Percentiles rank a stretch among this genome's conserved stretches.
phyloP scores from a whole-genome alignment of 2,888 invertebrate genomes.

The Idaea dimidiata region DNA sequence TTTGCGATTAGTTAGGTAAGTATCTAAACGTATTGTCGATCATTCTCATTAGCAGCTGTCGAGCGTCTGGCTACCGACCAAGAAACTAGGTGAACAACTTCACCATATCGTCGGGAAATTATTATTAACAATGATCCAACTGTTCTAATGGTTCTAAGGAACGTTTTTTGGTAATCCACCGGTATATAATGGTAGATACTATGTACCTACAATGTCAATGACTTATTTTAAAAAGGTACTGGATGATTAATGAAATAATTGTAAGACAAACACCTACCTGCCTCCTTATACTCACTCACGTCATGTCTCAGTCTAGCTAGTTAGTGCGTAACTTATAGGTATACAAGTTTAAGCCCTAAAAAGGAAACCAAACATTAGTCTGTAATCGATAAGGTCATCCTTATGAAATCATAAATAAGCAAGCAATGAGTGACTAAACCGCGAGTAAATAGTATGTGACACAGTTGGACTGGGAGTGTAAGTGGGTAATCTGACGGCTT shows the following conservation, averaged over 20 bases:
- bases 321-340: neutral
- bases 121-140: neutral
- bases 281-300: too few species aligned
- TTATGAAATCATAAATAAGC: conserved; percentile 26
- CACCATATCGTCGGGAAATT: neutral
- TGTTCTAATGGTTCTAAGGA: neutral
- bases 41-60: conserved; percentile 21
- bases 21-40: conserved; percentile 16
- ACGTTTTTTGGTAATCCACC: neutral
- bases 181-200: too few species aligned
- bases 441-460: conserved; percentile 27
- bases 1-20: conserved; percentile 33
- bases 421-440: conserved; percentile 28
- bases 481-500: conserved; percentile 37
- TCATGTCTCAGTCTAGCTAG: neutral
- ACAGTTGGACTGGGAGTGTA: conserved; percentile 23
- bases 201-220: neutral
- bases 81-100: conserved; percentile 16
- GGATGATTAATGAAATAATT: conserved; percentile 1
- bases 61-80: conserved; percentile 17
- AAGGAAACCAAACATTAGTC: neutral
- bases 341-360: neutral
- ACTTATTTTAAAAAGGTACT: neutral
- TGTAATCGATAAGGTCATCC: conserved; percentile 1
- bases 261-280: neutral